Conservation (phyloP, 2,888 invertebrate species). For the Rhamnusium bicolor region DNA sequence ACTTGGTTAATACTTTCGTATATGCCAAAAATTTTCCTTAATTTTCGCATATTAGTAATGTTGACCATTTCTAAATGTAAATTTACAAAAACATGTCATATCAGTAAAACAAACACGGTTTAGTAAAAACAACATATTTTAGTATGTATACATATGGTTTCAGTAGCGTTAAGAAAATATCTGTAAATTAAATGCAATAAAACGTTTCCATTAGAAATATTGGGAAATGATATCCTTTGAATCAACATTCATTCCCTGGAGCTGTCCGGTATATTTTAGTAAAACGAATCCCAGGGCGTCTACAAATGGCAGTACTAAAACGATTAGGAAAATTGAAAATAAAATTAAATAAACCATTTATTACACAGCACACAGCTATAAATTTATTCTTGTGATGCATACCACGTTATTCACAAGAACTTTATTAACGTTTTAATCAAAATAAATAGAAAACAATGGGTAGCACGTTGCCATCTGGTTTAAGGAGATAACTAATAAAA, state of each 20-base stretch:
- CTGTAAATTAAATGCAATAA: too few relatives aligned
- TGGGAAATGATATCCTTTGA: background rate
- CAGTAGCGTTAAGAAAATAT: too few relatives aligned
- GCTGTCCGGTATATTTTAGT: background rate
- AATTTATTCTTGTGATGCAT: background rate
- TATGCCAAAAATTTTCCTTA: too few relatives aligned
- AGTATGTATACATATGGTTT: too few relatives aligned
- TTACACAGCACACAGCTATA: background rate
- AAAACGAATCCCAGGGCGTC: background rate
- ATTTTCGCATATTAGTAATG: too few relatives aligned
- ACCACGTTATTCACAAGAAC: background rate
- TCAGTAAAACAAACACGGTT: too few relatives aligned
- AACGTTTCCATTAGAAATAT: background rate
- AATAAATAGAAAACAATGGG: conserved; percentile 39
- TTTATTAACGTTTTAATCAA: conserved; percentile 32
- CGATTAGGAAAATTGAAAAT: background rate
- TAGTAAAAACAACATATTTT: too few relatives aligned
- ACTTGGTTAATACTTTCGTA: too few relatives aligned
- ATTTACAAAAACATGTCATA: too few relatives aligned
- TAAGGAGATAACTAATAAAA: conserved; percentile 41
- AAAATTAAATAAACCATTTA: background rate
- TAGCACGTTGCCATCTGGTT: conserved; percentile 26
- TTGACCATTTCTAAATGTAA: too few relatives aligned
- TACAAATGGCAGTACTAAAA: background rate
- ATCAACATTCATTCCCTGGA: background rate